Conservation (phyloP, 2,113 vertebrate species). For the Uria lomvia region DNA sequence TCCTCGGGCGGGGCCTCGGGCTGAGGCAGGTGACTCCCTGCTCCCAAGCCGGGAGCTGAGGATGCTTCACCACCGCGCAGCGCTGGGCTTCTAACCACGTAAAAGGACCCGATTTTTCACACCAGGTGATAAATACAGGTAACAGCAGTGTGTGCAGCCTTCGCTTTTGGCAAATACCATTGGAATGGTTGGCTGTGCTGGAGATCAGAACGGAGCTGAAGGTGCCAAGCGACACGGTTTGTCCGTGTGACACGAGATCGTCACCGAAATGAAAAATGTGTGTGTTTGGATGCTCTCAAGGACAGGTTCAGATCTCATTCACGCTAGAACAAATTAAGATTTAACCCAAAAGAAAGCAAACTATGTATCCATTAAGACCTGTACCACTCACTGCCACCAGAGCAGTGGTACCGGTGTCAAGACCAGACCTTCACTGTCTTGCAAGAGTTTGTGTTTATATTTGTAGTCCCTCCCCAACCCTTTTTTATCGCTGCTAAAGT, state of each 20-base stretch:
- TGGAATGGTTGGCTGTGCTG: not conserved
- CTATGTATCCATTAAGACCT: not conserved
- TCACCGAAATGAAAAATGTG: not conserved
- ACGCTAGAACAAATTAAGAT: not conserved
- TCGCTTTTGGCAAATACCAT: not conserved
- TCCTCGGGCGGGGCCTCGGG: not conserved
- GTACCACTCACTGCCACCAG: not conserved
- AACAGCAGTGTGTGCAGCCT: not conserved
- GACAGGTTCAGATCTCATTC: not conserved
- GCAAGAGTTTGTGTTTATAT: not conserved
- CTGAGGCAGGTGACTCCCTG: not conserved
- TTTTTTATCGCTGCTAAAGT: not conserved
- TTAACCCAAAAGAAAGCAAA: not conserved
- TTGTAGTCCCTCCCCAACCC: not conserved
- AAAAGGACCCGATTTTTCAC: not conserved
- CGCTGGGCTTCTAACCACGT: not conserved
- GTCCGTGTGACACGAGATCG: not conserved
- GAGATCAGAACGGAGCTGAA: not conserved
- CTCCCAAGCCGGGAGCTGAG: not conserved
- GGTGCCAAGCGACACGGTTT: not conserved
- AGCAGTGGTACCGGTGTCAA: fast-evolving
- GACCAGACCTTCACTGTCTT: not conserved
- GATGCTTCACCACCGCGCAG: not conserved
- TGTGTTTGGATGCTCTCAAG: not conserved
- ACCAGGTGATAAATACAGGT: not conserved